Percentiles rank a stretch among this genome's conserved stretches.
Conservation (phyloP, 2,888 invertebrate genomes). For the Drosophila atripex region DNA sequence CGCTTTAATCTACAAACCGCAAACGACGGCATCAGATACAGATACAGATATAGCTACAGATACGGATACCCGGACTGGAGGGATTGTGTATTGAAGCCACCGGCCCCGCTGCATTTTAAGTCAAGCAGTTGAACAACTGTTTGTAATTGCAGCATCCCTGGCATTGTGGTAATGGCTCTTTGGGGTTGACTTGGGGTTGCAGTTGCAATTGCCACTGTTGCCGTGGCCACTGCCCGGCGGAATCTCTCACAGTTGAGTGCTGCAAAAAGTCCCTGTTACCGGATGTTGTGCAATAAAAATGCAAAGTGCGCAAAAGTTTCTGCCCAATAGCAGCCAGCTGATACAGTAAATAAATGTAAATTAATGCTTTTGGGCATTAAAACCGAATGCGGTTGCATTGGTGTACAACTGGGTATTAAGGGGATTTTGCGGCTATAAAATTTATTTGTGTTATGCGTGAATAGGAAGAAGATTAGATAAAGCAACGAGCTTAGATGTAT, state of each 20-base stretch:
- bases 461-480: not conserved
- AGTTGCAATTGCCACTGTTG: slow-evolving; percentile 6
- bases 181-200: slow-evolving; percentile 40
- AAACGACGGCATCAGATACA: slow-evolving; percentile 65
- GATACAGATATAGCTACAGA: slow-evolving; percentile 1
- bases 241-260: slow-evolving; percentile 64
- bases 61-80: not conserved
- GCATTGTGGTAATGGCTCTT: slow-evolving; percentile 54
- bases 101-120: slow-evolving; percentile 64
- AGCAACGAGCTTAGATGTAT: not conserved
- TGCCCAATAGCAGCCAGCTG: slow-evolving; percentile 44
- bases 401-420: slow-evolving; percentile 4
- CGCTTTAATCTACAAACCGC: slow-evolving; percentile 75
- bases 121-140: slow-evolving; percentile 76
- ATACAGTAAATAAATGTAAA: slow-evolving; percentile 50
- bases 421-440: slow-evolving; percentile 1
- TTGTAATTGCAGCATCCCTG: slow-evolving; percentile 68
- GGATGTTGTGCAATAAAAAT: slow-evolving; percentile 78
- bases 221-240: slow-evolving; percentile 23
- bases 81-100: slow-evolving; percentile 20
- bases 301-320: slow-evolving; percentile 71
- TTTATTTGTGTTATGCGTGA: slow-evolving; percentile 3
- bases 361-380: slow-evolving; percentile 30
- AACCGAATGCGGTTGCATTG: slow-evolving; percentile 7
- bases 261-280: slow-evolving; percentile 68